Percentiles rank a stretch among this genome's conserved stretches.
Conservation (phyloP, 2,888 invertebrate genomes). For the Seira musarum region DNA sequence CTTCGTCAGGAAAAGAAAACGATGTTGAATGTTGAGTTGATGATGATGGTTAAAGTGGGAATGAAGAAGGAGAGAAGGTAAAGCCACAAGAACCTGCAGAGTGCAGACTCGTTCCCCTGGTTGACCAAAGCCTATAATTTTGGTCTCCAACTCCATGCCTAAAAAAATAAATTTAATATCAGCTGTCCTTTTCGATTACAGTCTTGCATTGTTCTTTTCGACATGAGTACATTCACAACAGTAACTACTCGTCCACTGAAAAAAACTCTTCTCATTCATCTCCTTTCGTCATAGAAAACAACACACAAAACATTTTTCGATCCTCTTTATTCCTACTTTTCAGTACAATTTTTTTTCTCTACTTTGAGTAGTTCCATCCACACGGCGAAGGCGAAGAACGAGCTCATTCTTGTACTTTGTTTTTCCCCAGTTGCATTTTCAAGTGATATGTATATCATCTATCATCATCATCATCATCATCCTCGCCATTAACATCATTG, state of each 20-base stretch:
- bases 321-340: constrained; percentile 22
- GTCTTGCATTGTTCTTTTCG: constrained; percentile 69
- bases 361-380: too few relatives aligned
- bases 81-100: constrained; percentile 60
- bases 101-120: constrained; percentile 66
- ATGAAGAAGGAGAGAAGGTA: constrained; percentile 45
- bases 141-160: constrained; percentile 64
- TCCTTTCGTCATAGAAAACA: constrained; percentile 27
- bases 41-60: constrained; percentile 49
- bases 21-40: constrained; percentile 16
- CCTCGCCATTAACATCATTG: too few relatives aligned
- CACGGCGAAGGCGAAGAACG: too few relatives aligned
- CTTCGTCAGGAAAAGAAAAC: constrained; percentile 31
- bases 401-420: too few relatives aligned
- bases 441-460: too few relatives aligned
- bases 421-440: too few relatives aligned
- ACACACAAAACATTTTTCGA: neutral
- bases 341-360: too few relatives aligned
- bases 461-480: too few relatives aligned
- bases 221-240: constrained; percentile 63
- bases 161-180: constrained; percentile 70
- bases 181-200: constrained; percentile 70
- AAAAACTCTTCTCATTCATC: constrained; percentile 45
- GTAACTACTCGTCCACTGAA: too few relatives aligned
- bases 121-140: constrained; percentile 70